Conservation (phyloP, 2,888 invertebrate species). For the Cistogaster globosa region DNA sequence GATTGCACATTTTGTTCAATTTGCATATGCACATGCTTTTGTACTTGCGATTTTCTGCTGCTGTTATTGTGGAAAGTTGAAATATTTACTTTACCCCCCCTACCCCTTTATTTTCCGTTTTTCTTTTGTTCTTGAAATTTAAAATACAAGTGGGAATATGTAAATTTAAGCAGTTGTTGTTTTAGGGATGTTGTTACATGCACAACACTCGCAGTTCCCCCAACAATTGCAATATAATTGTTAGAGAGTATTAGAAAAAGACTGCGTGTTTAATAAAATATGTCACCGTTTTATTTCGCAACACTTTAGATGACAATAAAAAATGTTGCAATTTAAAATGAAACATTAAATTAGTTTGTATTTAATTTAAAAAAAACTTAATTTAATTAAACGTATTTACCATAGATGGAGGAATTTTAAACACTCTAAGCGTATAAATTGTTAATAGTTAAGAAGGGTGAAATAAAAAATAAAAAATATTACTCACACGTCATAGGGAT, state of each 20-base stretch:
- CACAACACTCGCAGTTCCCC: constrained; percentile 18
- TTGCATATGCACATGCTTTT: constrained; percentile 52
- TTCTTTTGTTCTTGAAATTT: constrained; percentile 45
- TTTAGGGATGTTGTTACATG: constrained; percentile 13
- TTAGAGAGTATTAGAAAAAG: constrained; percentile 15
- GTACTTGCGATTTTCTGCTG: constrained; percentile 18
- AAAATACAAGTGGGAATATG: constrained; percentile 58
- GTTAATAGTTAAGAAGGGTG: not conserved
- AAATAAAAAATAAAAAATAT: not conserved
- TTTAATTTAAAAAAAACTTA: constrained; percentile 34
- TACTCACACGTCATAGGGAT: constrained; percentile 6
- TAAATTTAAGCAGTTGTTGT: constrained; percentile 46
- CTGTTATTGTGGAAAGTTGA: constrained; percentile 32
- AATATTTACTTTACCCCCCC: constrained; percentile 29
- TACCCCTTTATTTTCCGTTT: not conserved
- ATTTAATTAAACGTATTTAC: constrained; percentile 38
- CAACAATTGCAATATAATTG: constrained; percentile 48
- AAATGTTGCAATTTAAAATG: constrained; percentile 47
- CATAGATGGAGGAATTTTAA: not conserved
- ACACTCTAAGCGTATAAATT: constrained; percentile 25
- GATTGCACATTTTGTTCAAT: constrained; percentile 59
- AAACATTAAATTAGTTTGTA: constrained; percentile 58
- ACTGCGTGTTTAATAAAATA: constrained; percentile 38
- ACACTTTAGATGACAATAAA: constrained; percentile 30
- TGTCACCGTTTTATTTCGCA: constrained; percentile 49